Conservation (phyloP, 2,888 invertebrate species). For the Scaptomyza parva region DNA sequence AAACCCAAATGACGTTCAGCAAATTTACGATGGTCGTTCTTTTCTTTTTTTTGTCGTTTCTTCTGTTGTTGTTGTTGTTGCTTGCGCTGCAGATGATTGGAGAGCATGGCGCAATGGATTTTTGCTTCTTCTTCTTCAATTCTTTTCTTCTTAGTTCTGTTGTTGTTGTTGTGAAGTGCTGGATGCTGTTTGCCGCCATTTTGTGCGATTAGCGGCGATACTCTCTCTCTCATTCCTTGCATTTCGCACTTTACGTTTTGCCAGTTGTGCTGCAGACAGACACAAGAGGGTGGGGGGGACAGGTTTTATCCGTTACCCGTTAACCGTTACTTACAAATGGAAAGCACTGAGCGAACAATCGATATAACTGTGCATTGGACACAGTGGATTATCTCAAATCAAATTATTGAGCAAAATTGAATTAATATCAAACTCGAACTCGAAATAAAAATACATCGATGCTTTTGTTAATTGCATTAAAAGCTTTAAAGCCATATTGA, state of each 20-base stretch:
- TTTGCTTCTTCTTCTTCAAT: slow-evolving; percentile 13
- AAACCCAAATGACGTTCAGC: slow-evolving; percentile 52
- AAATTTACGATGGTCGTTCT: slow-evolving; percentile 55
- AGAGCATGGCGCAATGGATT: slow-evolving; percentile 18
- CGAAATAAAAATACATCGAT: neutral
- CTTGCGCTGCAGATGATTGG: slow-evolving; percentile 28
- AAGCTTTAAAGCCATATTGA: too few relatives aligned
- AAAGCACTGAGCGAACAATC: slow-evolving; percentile 29
- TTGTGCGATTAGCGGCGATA: slow-evolving; percentile 72
- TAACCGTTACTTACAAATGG: slow-evolving; percentile 31
- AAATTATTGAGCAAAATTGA: slow-evolving; percentile 25
- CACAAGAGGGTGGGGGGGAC: slow-evolving; percentile 12
- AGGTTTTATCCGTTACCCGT: too few relatives aligned
- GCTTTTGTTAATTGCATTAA: neutral
- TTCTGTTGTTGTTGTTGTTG: slow-evolving; percentile 15
- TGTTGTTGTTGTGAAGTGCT: slow-evolving; percentile 6
- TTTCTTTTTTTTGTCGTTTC: slow-evolving; percentile 11
- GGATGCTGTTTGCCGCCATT: slow-evolving; percentile 67
- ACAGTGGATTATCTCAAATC: slow-evolving; percentile 36
- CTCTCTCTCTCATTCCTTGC: slow-evolving; percentile 22
- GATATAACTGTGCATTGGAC: slow-evolving; percentile 41
- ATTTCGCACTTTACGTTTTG: slow-evolving; percentile 47
- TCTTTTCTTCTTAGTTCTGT: neutral
- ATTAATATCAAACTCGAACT: slow-evolving; percentile 4
- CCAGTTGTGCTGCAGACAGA: slow-evolving; percentile 47